phyloP scores from a whole-genome alignment of 2,113 vertebrate genomes.

The Cyrtonyx montezumae region DNA sequence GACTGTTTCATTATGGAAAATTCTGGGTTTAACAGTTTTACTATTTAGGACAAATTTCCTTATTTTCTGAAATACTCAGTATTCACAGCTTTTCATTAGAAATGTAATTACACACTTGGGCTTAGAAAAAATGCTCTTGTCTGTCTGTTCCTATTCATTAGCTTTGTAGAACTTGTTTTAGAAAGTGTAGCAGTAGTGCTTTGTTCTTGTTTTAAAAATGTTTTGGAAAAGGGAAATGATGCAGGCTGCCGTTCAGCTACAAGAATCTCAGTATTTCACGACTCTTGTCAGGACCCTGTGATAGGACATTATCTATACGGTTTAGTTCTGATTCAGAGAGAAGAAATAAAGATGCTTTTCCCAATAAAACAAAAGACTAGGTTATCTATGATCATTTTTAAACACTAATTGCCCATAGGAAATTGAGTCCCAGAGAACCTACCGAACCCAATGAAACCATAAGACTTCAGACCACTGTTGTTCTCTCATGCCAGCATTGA shows the following conservation, averaged over 20 bases:
- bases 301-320: fast-evolving
- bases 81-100: neutral
- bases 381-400: neutral
- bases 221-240: neutral
- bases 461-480: neutral
- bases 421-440: neutral
- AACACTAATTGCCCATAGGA: neutral
- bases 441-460: neutral
- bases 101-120: neutral
- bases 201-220: neutral
- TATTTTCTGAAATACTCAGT: neutral
- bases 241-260: neutral
- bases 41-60: neutral
- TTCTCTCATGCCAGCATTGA: neutral
- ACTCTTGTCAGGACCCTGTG: neutral
- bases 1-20: neutral
- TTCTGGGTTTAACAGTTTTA: neutral
- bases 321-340: neutral
- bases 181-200: neutral
- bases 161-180: neutral
- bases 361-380: neutral
- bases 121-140: neutral
- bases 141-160: neutral
- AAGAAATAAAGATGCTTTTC: neutral
- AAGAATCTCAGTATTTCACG: neutral